Conservation (phyloP, 2,797 vertebrate species). For the Mormyrops attenuatus region DNA sequence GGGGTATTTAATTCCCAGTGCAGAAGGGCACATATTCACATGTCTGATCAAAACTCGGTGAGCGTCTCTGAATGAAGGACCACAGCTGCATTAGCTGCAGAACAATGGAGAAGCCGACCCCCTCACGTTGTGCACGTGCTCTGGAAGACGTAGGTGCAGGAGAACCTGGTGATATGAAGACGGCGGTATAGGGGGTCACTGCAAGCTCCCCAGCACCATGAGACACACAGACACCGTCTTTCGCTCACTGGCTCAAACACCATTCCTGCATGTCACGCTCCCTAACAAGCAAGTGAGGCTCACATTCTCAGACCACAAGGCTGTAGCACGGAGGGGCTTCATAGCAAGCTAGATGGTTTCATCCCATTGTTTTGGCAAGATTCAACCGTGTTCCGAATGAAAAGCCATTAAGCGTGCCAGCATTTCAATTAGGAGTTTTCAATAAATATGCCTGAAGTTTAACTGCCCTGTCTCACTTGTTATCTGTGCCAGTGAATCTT, state of each 20-base stretch:
- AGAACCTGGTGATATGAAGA: background rate
- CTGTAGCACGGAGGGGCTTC: background rate
- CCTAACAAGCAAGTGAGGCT: background rate
- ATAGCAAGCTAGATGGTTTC: background rate
- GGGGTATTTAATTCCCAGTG: background rate
- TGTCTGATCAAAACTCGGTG: background rate
- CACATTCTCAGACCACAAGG: background rate
- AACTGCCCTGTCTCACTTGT: background rate
- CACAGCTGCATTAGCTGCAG: background rate
- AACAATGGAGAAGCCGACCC: background rate
- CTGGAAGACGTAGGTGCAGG: background rate
- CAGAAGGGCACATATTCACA: background rate
- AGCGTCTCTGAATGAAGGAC: background rate
- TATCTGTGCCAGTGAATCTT: background rate
- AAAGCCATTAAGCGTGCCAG: background rate
- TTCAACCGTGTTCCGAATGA: background rate
- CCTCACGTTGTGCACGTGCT: background rate
- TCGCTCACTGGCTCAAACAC: background rate
- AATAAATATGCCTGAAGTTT: background rate
- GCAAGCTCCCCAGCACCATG: background rate
- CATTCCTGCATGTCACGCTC: background rate
- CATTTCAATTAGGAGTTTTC: slow-evolving; percentile 4
- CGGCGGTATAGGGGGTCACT: background rate
- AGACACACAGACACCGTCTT: background rate
- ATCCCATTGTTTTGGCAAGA: background rate